Percentiles rank a stretch among this genome's conserved stretches.
Conservation (phyloP, 2,888 invertebrate species). For the Melanostoma scalare region DNA sequence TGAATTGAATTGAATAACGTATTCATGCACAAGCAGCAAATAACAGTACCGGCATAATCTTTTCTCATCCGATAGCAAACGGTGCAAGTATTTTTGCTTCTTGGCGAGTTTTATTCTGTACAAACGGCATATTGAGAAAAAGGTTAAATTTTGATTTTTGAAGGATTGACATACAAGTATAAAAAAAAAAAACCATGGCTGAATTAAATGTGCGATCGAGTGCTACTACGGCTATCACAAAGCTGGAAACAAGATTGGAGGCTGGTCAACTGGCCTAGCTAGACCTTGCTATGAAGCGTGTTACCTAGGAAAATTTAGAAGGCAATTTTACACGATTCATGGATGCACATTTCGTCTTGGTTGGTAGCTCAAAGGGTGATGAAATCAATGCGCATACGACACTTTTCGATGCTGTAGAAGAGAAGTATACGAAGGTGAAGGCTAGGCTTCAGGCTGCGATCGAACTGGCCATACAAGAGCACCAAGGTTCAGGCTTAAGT, state of each 20-base stretch:
- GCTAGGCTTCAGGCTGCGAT: conserved; percentile 18
- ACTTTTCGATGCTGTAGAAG: conserved; percentile 26
- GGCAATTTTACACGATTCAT: conserved; percentile 21
- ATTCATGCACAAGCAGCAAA: not conserved
- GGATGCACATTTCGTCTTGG: conserved; percentile 33
- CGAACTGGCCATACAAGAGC: not conserved
- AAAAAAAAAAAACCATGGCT: conserved; percentile 21
- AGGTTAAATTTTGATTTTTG: too few relatives aligned
- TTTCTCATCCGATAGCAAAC: not conserved
- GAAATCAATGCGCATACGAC: conserved; percentile 23
- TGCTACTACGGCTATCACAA: conserved; percentile 17
- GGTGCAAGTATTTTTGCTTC: not conserved
- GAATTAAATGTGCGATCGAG: conserved; percentile 16
- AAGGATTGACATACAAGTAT: too few relatives aligned
- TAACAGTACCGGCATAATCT: not conserved
- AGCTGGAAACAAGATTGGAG: conserved; percentile 2
- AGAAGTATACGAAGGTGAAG: conserved; percentile 22
- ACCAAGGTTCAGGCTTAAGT: not conserved
- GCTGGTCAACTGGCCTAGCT: not conserved
- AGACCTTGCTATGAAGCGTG: conserved; percentile 23
- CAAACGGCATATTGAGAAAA: not conserved
- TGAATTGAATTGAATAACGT: too few relatives aligned
- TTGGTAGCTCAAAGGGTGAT: not conserved
- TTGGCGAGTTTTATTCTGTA: not conserved
- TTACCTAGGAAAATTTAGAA: conserved; percentile 28